Evolutionary conservation across 2,888 invertebrate species (phyloP).

Genomic region (Unio delphinus): DNA sequence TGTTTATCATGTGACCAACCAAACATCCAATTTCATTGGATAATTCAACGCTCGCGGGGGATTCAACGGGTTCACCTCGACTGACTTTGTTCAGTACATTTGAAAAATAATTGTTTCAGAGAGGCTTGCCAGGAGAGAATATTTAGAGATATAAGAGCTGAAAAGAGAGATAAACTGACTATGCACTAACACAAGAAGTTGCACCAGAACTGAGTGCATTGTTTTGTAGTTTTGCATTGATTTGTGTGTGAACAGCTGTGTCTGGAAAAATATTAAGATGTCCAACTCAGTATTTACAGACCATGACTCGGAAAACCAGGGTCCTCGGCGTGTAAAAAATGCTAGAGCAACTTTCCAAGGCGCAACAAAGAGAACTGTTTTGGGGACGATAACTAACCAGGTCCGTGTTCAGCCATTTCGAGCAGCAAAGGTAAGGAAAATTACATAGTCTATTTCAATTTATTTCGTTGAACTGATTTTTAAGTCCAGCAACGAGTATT

Average conservation of each 20-base stretch:
- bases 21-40: constrained; percentile 56
- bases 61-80: constrained; percentile 54
- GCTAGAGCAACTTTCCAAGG: constrained; percentile 34
- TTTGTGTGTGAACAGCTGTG: constrained; percentile 4
- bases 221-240: neutral
- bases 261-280: constrained; percentile 29
- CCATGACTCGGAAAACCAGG: constrained; percentile 47
- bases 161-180: no score
- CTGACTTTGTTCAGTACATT: constrained; percentile 15
- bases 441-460: neutral
- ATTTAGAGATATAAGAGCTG: no score
- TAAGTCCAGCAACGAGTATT: neutral
- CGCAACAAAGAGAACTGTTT: constrained; percentile 58
- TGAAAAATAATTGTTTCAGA: constrained; percentile 16
- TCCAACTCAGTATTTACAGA: constrained; percentile 38
- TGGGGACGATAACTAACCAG: constrained; percentile 66
- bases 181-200: neutral
- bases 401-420: constrained; percentile 62
- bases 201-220: neutral
- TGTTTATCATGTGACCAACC: constrained; percentile 45
- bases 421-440: constrained; percentile 54
- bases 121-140: neutral
- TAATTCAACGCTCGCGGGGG: constrained; percentile 56
- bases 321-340: constrained; percentile 40
- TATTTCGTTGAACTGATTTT: neutral